A percentile compares a stretch with the other conserved stretches of the same genome.
Evolutionary conservation across 2,113 vertebrate genomes (phyloP).

Genomic region (Semicossyphus pulcher): DNA sequence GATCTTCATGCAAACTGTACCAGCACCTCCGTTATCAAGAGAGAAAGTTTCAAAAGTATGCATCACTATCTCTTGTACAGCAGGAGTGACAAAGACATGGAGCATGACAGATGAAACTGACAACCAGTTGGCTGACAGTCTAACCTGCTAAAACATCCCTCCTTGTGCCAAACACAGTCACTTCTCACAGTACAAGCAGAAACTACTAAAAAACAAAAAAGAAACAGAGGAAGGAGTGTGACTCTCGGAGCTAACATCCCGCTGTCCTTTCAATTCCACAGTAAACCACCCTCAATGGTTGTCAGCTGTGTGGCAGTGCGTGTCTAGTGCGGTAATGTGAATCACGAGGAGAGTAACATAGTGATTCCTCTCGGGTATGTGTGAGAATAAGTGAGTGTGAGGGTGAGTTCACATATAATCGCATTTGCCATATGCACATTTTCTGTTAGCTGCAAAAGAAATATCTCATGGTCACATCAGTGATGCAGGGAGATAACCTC

Average conservation of each 20-base stretch:
- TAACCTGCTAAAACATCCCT: conserved; percentile 23
- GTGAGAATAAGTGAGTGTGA: not conserved
- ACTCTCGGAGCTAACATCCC: conserved; percentile 16
- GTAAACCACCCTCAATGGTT: conserved; percentile 46
- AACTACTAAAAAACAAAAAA: conserved; percentile 4
- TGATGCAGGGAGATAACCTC: conserved; percentile 35
- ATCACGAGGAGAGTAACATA: conserved; percentile 69
- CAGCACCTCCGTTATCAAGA: not conserved
- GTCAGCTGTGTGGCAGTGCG: conserved; percentile 65
- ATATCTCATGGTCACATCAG: conserved; percentile 3
- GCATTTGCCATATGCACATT: conserved; percentile 16
- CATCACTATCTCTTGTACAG: not conserved
- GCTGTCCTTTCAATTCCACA: conserved; percentile 43
- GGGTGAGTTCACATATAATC: conserved; percentile 18
- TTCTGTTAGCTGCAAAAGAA: conserved; percentile 20
- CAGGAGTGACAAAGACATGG: not conserved
- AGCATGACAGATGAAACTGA: conserved; percentile 37
- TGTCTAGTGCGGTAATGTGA: conserved; percentile 66
- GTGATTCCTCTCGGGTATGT: conserved; percentile 23
- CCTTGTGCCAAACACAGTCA: not conserved
- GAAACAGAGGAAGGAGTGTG: not conserved
- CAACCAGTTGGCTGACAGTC: conserved; percentile 5
- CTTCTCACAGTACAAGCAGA: not conserved
- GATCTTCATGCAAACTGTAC: not conserved
- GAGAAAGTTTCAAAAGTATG: conserved; percentile 9